Evolutionary conservation across 2,113 vertebrate species (phyloP).

Genomic region (Riparia riparia): DNA sequence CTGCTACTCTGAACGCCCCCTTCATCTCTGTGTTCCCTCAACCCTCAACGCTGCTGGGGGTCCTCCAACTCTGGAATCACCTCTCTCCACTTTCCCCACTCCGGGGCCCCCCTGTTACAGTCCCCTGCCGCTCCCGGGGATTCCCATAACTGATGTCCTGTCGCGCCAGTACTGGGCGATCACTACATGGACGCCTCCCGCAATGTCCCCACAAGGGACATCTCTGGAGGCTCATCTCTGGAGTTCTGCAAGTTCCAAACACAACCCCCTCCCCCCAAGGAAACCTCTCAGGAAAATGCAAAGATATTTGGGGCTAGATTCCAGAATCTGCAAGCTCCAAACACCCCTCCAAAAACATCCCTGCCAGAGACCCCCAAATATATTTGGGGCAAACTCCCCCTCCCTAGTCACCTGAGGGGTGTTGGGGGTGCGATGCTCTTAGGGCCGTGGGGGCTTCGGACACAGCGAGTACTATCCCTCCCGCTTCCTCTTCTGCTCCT

Average conservation of each 20-base stretch:
- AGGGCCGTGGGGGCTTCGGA: fast-evolving
- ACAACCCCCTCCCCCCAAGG: neutral
- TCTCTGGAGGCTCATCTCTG: neutral
- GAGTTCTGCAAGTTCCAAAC: neutral
- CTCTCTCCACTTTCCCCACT: neutral
- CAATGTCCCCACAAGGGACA: neutral
- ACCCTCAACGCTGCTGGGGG: neutral
- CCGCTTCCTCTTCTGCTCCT: neutral
- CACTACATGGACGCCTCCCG: neutral
- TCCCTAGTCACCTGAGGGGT: neutral
- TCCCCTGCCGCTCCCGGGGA: neutral
- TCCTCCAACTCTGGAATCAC: no score
- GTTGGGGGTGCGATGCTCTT: no score
- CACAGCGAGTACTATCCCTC: neutral
- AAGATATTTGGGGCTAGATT: neutral
- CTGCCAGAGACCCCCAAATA: no score
- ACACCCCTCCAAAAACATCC: neutral
- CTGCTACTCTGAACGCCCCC: neutral
- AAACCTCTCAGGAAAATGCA: neutral
- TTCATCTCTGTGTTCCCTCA: neutral
- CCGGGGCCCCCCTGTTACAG: no score
- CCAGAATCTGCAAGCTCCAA: neutral
- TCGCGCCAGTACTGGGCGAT: neutral
- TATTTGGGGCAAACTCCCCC: neutral
- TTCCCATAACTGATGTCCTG: neutral